Evolutionary conservation across 2,797 vertebrate genomes (phyloP).

Genomic region (Arremon brunneinucha): DNA sequence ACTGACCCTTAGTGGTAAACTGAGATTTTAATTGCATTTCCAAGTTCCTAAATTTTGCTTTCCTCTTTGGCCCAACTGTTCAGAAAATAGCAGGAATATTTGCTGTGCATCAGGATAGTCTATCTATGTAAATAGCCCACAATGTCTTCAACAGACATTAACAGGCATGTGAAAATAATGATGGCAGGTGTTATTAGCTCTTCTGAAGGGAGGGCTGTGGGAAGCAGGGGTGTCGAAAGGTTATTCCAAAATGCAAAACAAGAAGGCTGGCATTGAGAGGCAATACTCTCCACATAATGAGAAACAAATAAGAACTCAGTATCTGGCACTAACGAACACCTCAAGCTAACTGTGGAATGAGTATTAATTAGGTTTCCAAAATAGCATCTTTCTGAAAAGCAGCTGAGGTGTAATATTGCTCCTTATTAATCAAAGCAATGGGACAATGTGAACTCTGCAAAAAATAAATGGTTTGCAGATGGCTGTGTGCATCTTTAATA

Average conservation of each 20-base stretch:
- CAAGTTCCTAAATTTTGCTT: not conserved
- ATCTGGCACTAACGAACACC: slow-evolving; percentile 52
- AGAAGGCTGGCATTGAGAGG: slow-evolving; percentile 26
- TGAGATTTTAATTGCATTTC: not conserved
- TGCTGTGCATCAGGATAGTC: not conserved
- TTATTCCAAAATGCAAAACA: slow-evolving; percentile 40
- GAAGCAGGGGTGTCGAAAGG: not conserved
- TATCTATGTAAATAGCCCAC: not conserved
- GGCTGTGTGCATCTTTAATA: slow-evolving; percentile 61
- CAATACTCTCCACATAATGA: slow-evolving; percentile 49
- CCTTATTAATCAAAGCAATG: slow-evolving; percentile 56
- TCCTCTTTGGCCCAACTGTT: not conserved
- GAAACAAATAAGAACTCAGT: slow-evolving; percentile 52
- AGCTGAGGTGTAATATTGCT: slow-evolving; percentile 53
- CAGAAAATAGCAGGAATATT: slow-evolving; percentile 34
- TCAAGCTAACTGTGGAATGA: slow-evolving; percentile 51
- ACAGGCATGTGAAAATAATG: slow-evolving; percentile 12
- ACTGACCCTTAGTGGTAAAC: slow-evolving; percentile 59
- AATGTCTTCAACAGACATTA: not conserved
- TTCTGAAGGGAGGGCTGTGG: slow-evolving; percentile 3
- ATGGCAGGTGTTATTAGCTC: slow-evolving; percentile 15
- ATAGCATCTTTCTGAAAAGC: slow-evolving; percentile 56
- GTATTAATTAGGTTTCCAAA: slow-evolving; percentile 66
- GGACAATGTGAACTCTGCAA: slow-evolving; percentile 57
- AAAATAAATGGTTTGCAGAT: slow-evolving; percentile 65